Base-by-base conservation (phyloP, 1,140 invertebrate genomes). In the Papilio polyxenes region DNA sequence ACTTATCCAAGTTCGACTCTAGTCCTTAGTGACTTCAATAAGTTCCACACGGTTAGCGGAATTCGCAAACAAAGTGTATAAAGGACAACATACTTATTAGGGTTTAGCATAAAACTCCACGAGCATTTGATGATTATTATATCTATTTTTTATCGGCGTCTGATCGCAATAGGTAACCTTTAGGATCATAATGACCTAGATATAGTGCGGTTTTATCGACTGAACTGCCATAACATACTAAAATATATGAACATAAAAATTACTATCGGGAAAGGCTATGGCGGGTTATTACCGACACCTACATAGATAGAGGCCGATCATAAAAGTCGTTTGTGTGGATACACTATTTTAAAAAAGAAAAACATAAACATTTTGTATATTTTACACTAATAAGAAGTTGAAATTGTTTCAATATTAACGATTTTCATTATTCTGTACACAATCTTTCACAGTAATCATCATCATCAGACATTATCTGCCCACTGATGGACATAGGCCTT, bases 181-280 rank as follows among this genome's bases (percentile, higher is more conserved):
- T 31, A 56, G 20, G 20, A 53, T 13, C 15, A 77, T 77, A 51
- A 77, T 77, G 48, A 77, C 75, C 48, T 77, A 56, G 23, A 77
- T 77, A 77, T 77, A 77, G 11, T 53, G 48, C 20, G 53, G 13
- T 23, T 77, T 77, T 77, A 77, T 77, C 75, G 75, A 53, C 48
- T 10, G 49, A 11, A 49, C 75, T 53, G 44, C 75, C 48, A 77
- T 77, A 77, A 77, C 49, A 31, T 53, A 56, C 75, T 77, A 53
- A 53, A 77, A 77, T 77, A 77, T 77, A 51, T 49, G 75, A 77
- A 77, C 75, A 37, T 77, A 77, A 77, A 77, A 53, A 77, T 49
- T 77, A 77, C 53, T 77, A 56, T 77, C 48, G 75, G 75, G 20
- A 56, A 77, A 77, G 49, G 75, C 48, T 75, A 75, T 75, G 74